A percentile compares a stretch with the other conserved stretches of the same genome.
phyloP scores from a whole-genome alignment of 2,113 vertebrate species.

The Rhynchomys soricoides region DNA sequence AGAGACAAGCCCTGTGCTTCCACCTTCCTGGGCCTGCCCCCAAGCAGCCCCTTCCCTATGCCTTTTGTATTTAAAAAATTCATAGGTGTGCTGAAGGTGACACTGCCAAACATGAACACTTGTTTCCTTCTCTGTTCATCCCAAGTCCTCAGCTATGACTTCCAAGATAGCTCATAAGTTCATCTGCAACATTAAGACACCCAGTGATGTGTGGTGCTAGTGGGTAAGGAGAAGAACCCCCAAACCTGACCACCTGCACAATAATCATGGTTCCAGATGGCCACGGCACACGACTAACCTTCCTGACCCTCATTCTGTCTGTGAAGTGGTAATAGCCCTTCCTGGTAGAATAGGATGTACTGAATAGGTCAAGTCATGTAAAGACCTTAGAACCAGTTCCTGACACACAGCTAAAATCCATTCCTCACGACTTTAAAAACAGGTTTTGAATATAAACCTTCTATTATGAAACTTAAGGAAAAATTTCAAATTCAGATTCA shows the following conservation, averaged over 20 bases:
- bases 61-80: neutral
- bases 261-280: neutral
- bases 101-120: neutral
- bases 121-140: neutral
- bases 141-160: neutral
- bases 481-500: conserved; percentile 31
- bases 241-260: neutral
- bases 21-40: neutral
- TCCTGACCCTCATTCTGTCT: neutral
- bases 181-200: neutral
- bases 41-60: neutral
- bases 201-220: neutral
- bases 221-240: neutral
- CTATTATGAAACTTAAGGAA: neutral
- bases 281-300: neutral
- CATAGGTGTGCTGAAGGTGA: neutral
- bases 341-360: neutral
- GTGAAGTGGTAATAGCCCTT: neutral
- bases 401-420: neutral
- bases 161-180: neutral
- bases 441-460: neutral
- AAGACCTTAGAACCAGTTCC: neutral
- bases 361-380: neutral
- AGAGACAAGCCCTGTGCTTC: too few relatives aligned
- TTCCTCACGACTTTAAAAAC: neutral